These are phyloP conservation scores for Potamilus streckersoni DNA, from an alignment of 1,140 invertebrate genomes.

Conservation along the genomic window DNA sequence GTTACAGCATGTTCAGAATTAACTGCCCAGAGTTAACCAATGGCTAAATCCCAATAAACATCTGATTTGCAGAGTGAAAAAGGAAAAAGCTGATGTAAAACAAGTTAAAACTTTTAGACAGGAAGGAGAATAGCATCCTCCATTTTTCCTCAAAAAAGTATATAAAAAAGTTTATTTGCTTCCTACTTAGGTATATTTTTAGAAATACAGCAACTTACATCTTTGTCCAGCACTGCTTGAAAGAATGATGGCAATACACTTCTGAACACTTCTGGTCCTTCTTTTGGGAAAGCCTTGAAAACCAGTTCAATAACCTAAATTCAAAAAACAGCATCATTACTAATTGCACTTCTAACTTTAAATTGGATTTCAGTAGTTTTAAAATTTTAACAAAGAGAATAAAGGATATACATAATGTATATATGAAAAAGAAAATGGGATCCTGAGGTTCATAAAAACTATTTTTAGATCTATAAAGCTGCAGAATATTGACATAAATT, in stretches of 20 bases:
- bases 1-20: no score
- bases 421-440: no score
- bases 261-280: constrained; percentile 65
- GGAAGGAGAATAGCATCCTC: neutral
- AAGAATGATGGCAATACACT: constrained; percentile 61
- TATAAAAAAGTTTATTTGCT: neutral
- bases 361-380: no score
- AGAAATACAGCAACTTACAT: constrained; percentile 70
- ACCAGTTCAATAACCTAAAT: constrained; percentile 63
- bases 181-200: neutral
- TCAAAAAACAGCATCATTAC: constrained; percentile 5
- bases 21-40: no score
- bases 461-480: no score
- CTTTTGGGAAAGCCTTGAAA: constrained; percentile 69
- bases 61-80: neutral
- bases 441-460: no score
- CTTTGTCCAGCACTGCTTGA: constrained; percentile 73
- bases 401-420: no score
- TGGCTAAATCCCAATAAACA: no score
- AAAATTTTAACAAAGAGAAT: no score
- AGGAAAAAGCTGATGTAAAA: neutral
- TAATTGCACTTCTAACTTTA: no score
- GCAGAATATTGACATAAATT: no score
- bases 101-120: neutral
- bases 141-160: neutral